Evolutionary conservation across 1,140 invertebrate species (phyloP).

Genomic region (Subanguina moxae): DNA sequence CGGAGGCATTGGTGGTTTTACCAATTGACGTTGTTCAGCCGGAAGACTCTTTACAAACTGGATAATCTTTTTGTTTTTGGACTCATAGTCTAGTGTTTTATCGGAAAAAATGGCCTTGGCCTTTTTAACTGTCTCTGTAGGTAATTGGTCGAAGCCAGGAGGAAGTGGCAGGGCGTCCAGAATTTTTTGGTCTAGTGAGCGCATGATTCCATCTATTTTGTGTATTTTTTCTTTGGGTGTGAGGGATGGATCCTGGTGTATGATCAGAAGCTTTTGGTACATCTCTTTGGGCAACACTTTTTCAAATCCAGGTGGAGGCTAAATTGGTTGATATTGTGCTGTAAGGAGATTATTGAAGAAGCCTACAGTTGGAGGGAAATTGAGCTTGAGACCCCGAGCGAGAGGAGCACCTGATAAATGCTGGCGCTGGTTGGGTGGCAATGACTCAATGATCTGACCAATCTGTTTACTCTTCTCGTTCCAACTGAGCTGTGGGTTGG

Average conservation of each 20-base stretch:
- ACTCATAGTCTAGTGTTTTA: constrained; percentile 20
- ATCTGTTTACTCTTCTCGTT: constrained; percentile 21
- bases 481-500: constrained; percentile 19
- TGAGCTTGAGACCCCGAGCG: not conserved
- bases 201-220: constrained; percentile 35
- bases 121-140: constrained; percentile 23
- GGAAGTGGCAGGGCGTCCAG: constrained; percentile 36
- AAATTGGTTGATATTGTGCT: constrained; percentile 3
- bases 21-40: constrained; percentile 10
- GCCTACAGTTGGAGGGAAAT: constrained; percentile 30
- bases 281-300: constrained; percentile 25
- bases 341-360: too few species aligned
- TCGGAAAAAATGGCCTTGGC: constrained; percentile 26
- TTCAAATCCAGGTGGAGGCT: constrained; percentile 42
- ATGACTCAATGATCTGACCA: constrained; percentile 29
- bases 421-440: constrained; percentile 15
- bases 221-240: constrained; percentile 29
- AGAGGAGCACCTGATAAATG: constrained; percentile 1
- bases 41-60: constrained; percentile 32
- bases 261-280: constrained; percentile 30
- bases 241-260: constrained; percentile 21
- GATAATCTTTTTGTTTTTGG: constrained; percentile 31
- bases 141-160: constrained; percentile 34
- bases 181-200: constrained; percentile 28
- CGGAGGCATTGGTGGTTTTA: constrained; percentile 29